Conservation (phyloP, 30 jellyfish, hydroid and myxozoan species). For the Aurelia aurita region DNA sequence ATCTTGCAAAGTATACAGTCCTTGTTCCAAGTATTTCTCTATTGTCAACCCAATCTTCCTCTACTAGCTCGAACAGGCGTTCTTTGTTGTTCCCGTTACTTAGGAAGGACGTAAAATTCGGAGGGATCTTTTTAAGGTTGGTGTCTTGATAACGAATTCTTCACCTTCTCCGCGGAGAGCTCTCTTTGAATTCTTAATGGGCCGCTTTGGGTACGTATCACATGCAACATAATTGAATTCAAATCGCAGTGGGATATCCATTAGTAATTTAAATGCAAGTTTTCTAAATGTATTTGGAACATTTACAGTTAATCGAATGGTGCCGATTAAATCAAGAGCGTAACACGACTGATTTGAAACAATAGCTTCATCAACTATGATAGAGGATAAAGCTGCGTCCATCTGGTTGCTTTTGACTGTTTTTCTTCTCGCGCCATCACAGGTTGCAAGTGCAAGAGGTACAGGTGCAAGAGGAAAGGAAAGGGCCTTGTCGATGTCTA, state of each 20-base stretch:
- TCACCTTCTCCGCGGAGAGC: neutral
- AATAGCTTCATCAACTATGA: neutral
- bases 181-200: conserved; percentile 1
- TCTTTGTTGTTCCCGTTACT: conserved; percentile 51
- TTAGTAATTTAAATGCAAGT: neutral
- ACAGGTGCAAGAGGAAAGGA: conserved; percentile 43
- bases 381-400: conserved; percentile 18
- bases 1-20: neutral
- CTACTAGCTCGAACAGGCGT: conserved; percentile 29
- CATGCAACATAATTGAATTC: conserved; percentile 25
- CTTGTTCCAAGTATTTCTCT: conserved; percentile 10
- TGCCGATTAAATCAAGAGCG: conserved; percentile 19
- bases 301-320: conserved; percentile 3
- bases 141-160: conserved; percentile 17
- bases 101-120: conserved; percentile 30
- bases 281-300: conserved; percentile 29
- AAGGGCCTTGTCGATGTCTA: conserved; percentile 30
- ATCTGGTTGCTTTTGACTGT: conserved; percentile 12
- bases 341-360: conserved; percentile 6
- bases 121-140: conserved; percentile 25
- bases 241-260: conserved; percentile 4
- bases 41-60: conserved; percentile 51
- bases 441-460: conserved; percentile 16
- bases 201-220: conserved; percentile 33
- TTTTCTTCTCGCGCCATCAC: conserved; percentile 23